Conservation (phyloP, 1,140 invertebrate species). For the Melanaphis sacchari region DNA sequence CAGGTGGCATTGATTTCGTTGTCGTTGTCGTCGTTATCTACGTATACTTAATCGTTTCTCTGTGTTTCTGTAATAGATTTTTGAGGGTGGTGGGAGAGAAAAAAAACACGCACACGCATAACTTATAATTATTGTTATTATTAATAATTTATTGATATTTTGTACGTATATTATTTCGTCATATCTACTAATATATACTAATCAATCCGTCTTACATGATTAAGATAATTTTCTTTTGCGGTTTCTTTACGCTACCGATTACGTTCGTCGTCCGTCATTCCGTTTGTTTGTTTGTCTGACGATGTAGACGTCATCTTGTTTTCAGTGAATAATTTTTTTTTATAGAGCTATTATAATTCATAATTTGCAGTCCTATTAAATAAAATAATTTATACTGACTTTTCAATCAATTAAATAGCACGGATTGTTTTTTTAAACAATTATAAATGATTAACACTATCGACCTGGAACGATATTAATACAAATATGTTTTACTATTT, state of each 20-base stretch:
- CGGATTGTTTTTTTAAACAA: neutral
- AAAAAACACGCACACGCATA: neutral
- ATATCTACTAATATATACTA: too few relatives aligned
- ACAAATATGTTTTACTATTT: neutral
- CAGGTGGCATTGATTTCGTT: neutral
- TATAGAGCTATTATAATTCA: neutral
- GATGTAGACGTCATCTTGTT: neutral
- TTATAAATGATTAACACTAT: neutral
- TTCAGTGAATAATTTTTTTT: neutral
- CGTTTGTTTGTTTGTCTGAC: neutral
- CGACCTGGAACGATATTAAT: too few relatives aligned
- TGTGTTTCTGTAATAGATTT: neutral
- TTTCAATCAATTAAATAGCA: neutral
- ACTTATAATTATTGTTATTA: constrained; percentile 1
- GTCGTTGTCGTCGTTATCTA: neutral
- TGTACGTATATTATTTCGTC: neutral
- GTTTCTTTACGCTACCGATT: neutral
- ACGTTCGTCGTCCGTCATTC: neutral
- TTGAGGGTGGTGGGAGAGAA: neutral
- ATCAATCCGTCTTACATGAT: neutral
- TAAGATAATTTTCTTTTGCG: neutral
- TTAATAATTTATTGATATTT: neutral
- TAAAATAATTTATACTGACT: neutral
- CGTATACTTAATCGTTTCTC: neutral
- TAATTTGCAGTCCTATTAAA: neutral